These are phyloP conservation scores for Steinernema feltiae DNA, from an alignment of 1,140 invertebrate genomes.

Conservation along the genomic window DNA sequence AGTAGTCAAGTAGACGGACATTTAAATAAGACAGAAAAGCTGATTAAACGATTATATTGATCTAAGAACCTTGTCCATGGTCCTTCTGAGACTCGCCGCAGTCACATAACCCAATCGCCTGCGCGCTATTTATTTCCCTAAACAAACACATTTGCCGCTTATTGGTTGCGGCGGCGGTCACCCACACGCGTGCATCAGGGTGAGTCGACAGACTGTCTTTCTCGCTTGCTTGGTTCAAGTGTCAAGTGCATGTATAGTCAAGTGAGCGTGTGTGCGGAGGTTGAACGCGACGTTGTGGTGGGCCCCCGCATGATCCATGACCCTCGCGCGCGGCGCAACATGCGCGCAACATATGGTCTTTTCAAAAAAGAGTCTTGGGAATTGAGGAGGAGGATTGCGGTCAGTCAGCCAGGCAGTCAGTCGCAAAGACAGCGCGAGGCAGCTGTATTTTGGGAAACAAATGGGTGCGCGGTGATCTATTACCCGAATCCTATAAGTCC, in stretches of 20 bases:
- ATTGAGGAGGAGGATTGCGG: background rate
- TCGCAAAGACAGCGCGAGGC: too few relatives aligned
- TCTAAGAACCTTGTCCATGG: too few relatives aligned
- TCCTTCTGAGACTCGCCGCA: too few relatives aligned
- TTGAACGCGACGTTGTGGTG: background rate
- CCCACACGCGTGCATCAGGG: background rate
- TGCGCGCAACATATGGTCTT: constrained; percentile 13
- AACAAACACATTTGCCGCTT: background rate
- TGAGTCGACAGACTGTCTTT: too few relatives aligned
- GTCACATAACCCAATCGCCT: background rate
- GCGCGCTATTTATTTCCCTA: background rate
- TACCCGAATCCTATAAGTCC: background rate
- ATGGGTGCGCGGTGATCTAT: background rate
- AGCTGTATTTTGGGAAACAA: constrained; percentile 4
- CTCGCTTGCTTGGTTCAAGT: too few relatives aligned
- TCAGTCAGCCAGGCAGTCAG: background rate
- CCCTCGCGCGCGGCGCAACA: background rate
- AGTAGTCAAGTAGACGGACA: too few relatives aligned
- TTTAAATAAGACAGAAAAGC: too few relatives aligned
- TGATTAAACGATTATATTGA: too few relatives aligned
- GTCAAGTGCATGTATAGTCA: constrained; percentile 14
- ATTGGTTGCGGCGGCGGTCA: background rate
- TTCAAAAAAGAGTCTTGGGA: background rate
- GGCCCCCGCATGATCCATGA: background rate
- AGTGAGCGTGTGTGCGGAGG: background rate